Percentiles rank a stretch among this genome's conserved stretches.
phyloP scores from a whole-genome alignment of 2,888 invertebrate genomes.

The Leistus spinibarbis region DNA sequence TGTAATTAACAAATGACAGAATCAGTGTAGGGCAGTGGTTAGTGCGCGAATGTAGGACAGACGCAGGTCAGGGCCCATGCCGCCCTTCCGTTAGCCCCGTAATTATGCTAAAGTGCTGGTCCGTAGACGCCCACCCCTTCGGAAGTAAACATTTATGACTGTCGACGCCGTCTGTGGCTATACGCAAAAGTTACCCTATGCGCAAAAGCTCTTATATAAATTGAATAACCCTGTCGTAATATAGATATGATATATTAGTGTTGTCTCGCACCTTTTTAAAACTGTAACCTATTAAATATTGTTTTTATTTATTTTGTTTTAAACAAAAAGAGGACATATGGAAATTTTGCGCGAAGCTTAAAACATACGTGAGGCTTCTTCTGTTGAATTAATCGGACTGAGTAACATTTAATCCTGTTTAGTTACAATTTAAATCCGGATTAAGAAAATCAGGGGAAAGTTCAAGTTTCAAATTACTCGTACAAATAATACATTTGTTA shows the following conservation, averaged over 20 bases:
- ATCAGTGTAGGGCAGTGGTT: neutral
- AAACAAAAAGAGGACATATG: too few species aligned
- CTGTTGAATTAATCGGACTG: neutral
- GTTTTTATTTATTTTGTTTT: too few species aligned
- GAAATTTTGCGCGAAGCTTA: too few species aligned
- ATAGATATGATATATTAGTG: neutral
- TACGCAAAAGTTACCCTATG: neutral
- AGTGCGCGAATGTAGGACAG: constrained; percentile 19
- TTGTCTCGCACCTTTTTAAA: neutral
- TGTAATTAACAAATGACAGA: neutral
- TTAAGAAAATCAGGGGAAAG: neutral
- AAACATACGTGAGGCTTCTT: too few species aligned
- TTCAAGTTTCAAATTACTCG: neutral
- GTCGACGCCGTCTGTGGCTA: neutral
- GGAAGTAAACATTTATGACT: constrained; percentile 6
- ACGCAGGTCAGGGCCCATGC: constrained; percentile 11
- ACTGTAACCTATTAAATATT: neutral
- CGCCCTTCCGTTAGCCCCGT: constrained; percentile 5
- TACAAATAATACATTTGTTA: too few species aligned
- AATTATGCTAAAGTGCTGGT: constrained; percentile 17
- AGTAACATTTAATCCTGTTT: neutral
- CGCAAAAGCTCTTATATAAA: constrained; percentile 10
- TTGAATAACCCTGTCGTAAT: neutral
- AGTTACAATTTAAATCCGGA: neutral
- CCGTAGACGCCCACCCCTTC: constrained; percentile 17